Base-by-base conservation (phyloP, 2,797 vertebrate species). In the Uromys caudimaculatus region DNA sequence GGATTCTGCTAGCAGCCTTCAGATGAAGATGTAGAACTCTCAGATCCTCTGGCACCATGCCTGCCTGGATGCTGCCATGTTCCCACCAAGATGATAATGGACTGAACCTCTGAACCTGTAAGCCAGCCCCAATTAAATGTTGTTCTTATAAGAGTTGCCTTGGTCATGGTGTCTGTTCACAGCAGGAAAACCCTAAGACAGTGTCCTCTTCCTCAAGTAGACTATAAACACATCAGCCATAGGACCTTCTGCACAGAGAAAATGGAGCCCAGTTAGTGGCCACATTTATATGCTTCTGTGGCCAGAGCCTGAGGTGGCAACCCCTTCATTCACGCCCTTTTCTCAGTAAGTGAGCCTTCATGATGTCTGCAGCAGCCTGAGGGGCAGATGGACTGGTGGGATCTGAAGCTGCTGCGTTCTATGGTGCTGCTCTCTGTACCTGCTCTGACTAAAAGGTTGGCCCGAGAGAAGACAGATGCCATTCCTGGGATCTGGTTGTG, bases 311-410 rank as follows among this genome's bases (percentile, higher is more conserved):
- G 54, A 27, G 92, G 54, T 19, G 89, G 89, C 89, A 89, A 14
- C 85, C 84, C 88, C 21, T 44, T 38, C 35, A 47, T 95, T 94
- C 71, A 94, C 94, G 1, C 96, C 96, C 97, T 97, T 97, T 96
- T 95, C 86, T 86, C 73, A 95, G 93, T 97, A 95, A 94, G 94
- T 95, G 98, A 96, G 95, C 92, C 95, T 92, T 97, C 96, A 87
- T 71, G 95, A 69, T 96, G 44, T 82, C 23, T 38, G 81, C 38
- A 27, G 32, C n/a, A 41, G 24, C 19, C 47, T 6, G 3, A 29
- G 71, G n/a, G 4, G n/a, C 16, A 35, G 10, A 16, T 60, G n/a
- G 27, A 9, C 76, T 38, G 35, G 32, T 29, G 35, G 29, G 71
- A 47, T 54, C 38, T n/a, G 41, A 44, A 44, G 87, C 23, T 3